Base-by-base conservation (phyloP, 2,797 vertebrate species). In the Picus viridis region DNA sequence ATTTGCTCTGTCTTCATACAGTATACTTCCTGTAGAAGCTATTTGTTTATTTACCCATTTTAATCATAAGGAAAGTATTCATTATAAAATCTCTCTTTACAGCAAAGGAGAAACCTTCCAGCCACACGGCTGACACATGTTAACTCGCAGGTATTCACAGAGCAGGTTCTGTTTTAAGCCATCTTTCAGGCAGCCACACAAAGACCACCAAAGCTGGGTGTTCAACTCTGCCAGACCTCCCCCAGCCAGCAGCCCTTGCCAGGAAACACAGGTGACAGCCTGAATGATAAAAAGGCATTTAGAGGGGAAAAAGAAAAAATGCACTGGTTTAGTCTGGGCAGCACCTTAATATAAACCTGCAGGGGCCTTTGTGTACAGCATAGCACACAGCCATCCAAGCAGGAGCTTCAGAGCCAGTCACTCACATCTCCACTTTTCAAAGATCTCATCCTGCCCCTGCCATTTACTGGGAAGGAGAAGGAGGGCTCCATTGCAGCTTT, bases 211-310 rank as follows among this genome's bases (percentile, higher is more conserved):
- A 95, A 93, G 87, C 86, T 83, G 94, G 96, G 94, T 83, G 91
- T 92, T 95, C 92, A 88, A 94, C 90, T 96, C 86, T 96, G 96
- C 96, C 96, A 96, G 96, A 95, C 94, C 94, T 94, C 96, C 94
- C 96, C 93, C 92, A 97, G 93, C 85, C 91, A 88, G 91, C 85
- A 95, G 92, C 67, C 81, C 90, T 93, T 97, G 96, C 96, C 96
- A 97, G 96, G 95, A 96, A 97, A 96, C 93, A 94, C 94, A 97
- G 95, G 97, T 97, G 97, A 97, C 97, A 97, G 96, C 92, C 89
- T 96, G 97, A 96, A 96, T 96, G 95, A 97, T 97, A 93, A 96
- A 97, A 97, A 96, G 94, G 95, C 93, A 96, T 97, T 97, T 95
- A 96, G 84, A 97, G 75, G 80, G 92, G 89, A 71, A 96, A 94